Evolutionary conservation across 2,113 vertebrate genomes (phyloP).

Genomic region (Macroglossus sobrinus): DNA sequence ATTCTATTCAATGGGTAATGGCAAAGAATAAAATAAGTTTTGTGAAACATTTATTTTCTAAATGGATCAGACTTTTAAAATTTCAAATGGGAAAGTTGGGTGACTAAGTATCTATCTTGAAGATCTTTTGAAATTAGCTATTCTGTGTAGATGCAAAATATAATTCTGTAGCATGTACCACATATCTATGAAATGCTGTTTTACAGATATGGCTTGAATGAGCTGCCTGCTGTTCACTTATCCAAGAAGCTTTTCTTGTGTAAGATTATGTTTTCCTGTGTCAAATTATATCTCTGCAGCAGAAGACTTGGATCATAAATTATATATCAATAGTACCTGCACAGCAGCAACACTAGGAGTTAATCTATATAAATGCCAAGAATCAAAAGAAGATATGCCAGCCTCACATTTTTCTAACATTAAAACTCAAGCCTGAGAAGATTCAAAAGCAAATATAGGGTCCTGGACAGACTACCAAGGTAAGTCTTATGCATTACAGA

Average conservation of each 20-base stretch:
- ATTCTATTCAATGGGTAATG: neutral
- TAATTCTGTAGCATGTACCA: neutral
- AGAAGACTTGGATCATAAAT: neutral
- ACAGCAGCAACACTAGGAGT: neutral
- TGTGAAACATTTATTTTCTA: conserved; percentile 29
- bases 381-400: conserved; percentile 34
- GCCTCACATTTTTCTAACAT: conserved; percentile 45
- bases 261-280: conserved; percentile 21
- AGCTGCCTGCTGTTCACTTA: conserved; percentile 17
- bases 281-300: conserved; percentile 26
- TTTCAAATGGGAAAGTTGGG: neutral
- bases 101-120: neutral
- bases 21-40: neutral
- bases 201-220: conserved; percentile 19
- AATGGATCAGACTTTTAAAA: neutral
- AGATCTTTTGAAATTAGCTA: conserved; percentile 24
- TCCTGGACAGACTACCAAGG: neutral
- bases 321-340: neutral
- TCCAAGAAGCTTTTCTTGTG: neutral
- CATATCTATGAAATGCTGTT: conserved; percentile 43
- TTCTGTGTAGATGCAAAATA: conserved; percentile 29
- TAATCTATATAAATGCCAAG: conserved; percentile 37
- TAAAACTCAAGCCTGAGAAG: conserved; percentile 22
- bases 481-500: neutral
- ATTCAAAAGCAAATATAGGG: conserved; percentile 25